phyloP scores from a whole-genome alignment of 2,113 vertebrate genomes.

The Athene cunicularia region DNA sequence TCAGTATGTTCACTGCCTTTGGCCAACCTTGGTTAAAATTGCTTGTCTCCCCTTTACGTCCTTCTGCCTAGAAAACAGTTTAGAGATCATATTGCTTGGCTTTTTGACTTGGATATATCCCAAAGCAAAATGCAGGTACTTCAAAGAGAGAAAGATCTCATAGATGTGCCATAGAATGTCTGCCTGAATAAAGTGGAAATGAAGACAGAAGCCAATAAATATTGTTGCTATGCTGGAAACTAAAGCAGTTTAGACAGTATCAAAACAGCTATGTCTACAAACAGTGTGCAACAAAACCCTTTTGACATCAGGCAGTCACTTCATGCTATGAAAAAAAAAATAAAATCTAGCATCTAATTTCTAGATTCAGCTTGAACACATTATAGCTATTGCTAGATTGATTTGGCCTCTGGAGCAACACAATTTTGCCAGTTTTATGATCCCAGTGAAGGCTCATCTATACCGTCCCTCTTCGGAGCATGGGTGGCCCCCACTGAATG shows the following conservation, averaged over 20 bases:
- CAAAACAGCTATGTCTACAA: neutral
- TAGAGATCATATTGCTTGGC: neutral
- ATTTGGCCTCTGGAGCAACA: neutral
- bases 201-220: neutral
- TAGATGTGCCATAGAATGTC: neutral
- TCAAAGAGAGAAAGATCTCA: neutral
- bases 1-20: neutral
- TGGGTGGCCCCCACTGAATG: neutral
- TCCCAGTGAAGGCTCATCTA: neutral
- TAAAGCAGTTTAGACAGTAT: neutral
- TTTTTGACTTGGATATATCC: neutral
- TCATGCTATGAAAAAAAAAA: neutral
- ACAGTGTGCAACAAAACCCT: neutral
- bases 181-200: neutral
- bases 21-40: neutral
- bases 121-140: neutral
- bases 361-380: neutral
- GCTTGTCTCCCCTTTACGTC: neutral
- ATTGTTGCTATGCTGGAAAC: neutral
- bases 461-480: neutral
- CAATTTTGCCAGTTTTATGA: neutral
- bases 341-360: neutral
- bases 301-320: neutral
- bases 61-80: neutral
- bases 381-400: neutral